Percentiles rank a stretch among this genome's conserved stretches.
Conservation (phyloP, 2,888 invertebrate genomes). For the Noctua comes region DNA sequence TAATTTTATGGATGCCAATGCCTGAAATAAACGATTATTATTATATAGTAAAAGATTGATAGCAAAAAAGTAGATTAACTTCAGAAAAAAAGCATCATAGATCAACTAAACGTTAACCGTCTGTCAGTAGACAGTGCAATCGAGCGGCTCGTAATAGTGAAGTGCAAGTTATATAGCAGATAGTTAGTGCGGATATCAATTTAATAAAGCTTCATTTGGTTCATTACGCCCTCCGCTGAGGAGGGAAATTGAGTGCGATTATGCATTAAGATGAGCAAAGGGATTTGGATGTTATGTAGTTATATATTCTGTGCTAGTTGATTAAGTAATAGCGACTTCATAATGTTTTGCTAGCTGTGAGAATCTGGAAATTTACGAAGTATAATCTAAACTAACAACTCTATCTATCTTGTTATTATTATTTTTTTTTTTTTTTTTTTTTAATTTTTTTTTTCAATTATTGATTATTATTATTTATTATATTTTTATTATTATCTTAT, state of each 20-base stretch:
- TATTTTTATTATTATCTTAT: too few species aligned
- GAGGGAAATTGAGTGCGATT: conserved; percentile 57
- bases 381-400: not conserved
- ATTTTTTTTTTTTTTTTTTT: too few species aligned
- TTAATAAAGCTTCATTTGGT: conserved; percentile 64
- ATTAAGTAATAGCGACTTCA: not conserved
- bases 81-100: not conserved
- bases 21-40: too few species aligned
- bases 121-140: conserved; percentile 26
- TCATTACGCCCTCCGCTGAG: conserved; percentile 58
- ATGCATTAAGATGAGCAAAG: conserved; percentile 56
- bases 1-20: too few species aligned
- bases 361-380: not conserved
- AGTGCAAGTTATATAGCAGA: conserved; percentile 59
- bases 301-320: not conserved
- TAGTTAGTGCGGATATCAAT: conserved; percentile 64
- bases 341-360: too few species aligned
- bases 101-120: conserved; percentile 4
- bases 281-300: conserved; percentile 44
- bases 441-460: too few species aligned
- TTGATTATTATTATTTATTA: too few species aligned
- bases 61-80: not conserved
- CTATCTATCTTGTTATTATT: too few species aligned
- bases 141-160: conserved; percentile 28
- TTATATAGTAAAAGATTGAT: not conserved